Evolutionary conservation across 2,797 vertebrate genomes (phyloP).

Genomic region (Momotus momota): DNA sequence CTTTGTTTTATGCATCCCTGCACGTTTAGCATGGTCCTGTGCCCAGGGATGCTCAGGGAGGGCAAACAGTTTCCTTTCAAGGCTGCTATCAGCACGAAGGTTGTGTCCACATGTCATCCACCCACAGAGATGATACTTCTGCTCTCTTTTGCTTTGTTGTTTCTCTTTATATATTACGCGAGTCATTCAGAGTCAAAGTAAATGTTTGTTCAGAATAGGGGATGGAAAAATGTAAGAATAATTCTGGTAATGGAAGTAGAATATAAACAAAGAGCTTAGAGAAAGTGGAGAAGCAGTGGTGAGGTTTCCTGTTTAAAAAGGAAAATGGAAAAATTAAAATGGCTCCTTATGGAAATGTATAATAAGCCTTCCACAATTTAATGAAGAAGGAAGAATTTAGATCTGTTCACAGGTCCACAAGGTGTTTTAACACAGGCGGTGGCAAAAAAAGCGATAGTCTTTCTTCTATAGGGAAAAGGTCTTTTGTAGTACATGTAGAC

Average conservation of each 20-base stretch:
- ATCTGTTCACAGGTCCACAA: not conserved
- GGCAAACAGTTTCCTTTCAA: not conserved
- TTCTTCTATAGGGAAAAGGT: not conserved
- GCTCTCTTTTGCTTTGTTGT: conserved; percentile 35
- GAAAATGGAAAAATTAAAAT: conserved; percentile 69
- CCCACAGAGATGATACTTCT: not conserved
- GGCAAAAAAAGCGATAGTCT: not conserved
- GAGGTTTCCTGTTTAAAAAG: conserved; percentile 72
- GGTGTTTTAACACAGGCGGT: not conserved
- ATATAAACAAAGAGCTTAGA: conserved; percentile 68
- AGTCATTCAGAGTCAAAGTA: conserved; percentile 29
- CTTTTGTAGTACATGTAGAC: not conserved
- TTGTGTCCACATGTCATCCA: not conserved
- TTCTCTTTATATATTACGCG: not conserved
- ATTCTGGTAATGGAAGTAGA: conserved; percentile 67
- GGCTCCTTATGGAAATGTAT: conserved; percentile 56
- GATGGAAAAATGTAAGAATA: conserved; percentile 68
- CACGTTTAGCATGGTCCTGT: not conserved
- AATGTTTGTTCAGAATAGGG: conserved; percentile 62
- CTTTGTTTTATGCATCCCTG: not conserved
- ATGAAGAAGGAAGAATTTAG: conserved; percentile 28
- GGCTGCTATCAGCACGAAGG: not conserved
- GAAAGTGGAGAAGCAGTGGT: conserved; percentile 58
- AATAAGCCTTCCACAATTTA: conserved; percentile 38
- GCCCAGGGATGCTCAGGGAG: not conserved